Evolutionary conservation across 2,888 invertebrate species (phyloP).

Genomic region (Lathronympha strigana): DNA sequence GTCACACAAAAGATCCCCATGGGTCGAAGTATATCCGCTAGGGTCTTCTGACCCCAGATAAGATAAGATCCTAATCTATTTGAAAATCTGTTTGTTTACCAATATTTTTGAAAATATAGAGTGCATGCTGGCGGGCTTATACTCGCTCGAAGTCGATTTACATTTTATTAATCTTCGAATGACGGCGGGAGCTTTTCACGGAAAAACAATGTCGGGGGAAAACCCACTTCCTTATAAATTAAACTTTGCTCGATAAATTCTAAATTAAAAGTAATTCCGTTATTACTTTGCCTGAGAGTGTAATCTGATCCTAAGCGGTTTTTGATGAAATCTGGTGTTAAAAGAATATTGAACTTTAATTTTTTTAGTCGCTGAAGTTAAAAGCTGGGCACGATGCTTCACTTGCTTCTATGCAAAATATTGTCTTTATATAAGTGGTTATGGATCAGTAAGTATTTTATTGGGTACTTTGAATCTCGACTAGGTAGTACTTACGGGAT

Average conservation of each 20-base stretch:
- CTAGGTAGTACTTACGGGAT: too few relatives aligned
- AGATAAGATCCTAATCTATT: not conserved
- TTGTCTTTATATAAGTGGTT: too few relatives aligned
- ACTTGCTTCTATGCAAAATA: too few relatives aligned
- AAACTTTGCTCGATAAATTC: constrained; percentile 40
- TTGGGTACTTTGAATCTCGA: too few relatives aligned
- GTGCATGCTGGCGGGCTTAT: constrained; percentile 19
- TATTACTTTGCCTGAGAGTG: constrained; percentile 31
- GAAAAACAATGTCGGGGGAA: constrained; percentile 36
- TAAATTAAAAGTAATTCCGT: constrained; percentile 41
- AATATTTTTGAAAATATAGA: not conserved
- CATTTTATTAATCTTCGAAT: constrained; percentile 40
- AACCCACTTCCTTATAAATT: constrained; percentile 34
- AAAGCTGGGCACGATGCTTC: too few relatives aligned
- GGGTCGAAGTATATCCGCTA: too few relatives aligned
- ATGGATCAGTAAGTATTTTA: too few relatives aligned
- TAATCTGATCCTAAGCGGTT: constrained; percentile 40
- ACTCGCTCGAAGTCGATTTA: constrained; percentile 30
- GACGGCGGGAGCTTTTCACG: constrained; percentile 20
- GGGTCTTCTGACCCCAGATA: too few relatives aligned
- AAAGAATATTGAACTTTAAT: constrained; percentile 30
- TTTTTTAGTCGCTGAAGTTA: constrained; percentile 18
- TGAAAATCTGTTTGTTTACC: not conserved
- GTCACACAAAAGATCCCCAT: too few relatives aligned
- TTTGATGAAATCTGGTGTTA: constrained; percentile 33